Base-by-base conservation (phyloP, 2,113 vertebrate genomes). In the Thymallus thymallus region DNA sequence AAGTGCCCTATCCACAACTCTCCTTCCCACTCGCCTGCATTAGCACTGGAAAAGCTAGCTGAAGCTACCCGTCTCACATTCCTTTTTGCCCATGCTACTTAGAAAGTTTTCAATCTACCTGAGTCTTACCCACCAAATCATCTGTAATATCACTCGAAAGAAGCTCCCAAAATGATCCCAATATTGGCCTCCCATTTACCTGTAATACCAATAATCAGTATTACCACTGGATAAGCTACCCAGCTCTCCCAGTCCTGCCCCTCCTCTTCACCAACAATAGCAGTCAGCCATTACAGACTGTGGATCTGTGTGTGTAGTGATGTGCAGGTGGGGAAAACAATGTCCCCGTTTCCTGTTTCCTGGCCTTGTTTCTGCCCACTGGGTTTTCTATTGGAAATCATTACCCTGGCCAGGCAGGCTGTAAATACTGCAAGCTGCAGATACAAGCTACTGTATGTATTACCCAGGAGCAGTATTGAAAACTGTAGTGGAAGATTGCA, bases 321-420 rank as follows among this genome's bases (percentile, higher is more conserved):
- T 41, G 51, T 55, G 51, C 51, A 20, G 13, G 51, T 55, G 51
- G 13, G 51, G 48, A 18, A 18, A 18, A 51, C 3, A 30, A 60
- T 10, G 20, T 10, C 35, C 35, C 9, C 2, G 35, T 41, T 64
- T 35, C 48, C 30, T 41, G 9, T 48, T 63, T 32, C 48, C 30
- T 45, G 10, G 35, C 71, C 75, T 64, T 80, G 66, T 66, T 29
- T 68, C 68, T 76, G 60, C 48, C 32, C 68, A 66, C 48, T 51
- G 63, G 35, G 20, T 70, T 23, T 66, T 14, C 26, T 71, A 29
- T 24, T 66, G n/a, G 70, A 22, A 9, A 30, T 71, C 60, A 26
- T 69, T 63, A 55, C 24, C 23, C 48, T 29, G 24, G 5, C 24
- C n/a, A 60, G n/a, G 56, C n/a, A 7, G n/a, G 56, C n/a, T 60